A percentile compares a stretch with the other conserved stretches of the same genome.
Evolutionary conservation across 2,888 invertebrate genomes (phyloP).

Genomic region (Ichneumoninae sp.): DNA sequence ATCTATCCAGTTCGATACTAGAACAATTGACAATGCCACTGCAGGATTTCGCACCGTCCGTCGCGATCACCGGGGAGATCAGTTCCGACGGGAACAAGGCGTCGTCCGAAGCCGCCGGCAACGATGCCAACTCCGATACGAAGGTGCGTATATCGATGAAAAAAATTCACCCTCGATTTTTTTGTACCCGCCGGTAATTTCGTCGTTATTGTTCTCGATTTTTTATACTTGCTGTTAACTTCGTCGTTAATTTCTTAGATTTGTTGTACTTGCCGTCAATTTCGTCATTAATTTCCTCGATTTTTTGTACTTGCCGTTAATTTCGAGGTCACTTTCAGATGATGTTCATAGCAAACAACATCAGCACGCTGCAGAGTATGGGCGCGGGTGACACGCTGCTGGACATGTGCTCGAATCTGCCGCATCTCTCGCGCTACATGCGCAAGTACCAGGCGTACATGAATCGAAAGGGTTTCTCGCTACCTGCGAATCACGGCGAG

Average conservation of each 20-base stretch:
- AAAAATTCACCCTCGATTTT: background rate
- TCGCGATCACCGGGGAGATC: constrained; percentile 83
- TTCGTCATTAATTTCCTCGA: too few species aligned
- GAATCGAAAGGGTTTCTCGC: constrained; percentile 88
- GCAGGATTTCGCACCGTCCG: constrained; percentile 85
- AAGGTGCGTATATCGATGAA: constrained; percentile 81
- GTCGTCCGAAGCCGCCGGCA: constrained; percentile 79
- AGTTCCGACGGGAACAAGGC: constrained; percentile 84
- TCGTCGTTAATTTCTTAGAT: too few species aligned
- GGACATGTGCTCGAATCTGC: constrained; percentile 92
- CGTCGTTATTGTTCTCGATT: background rate
- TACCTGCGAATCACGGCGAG: constrained; percentile 89
- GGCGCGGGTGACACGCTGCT: constrained; percentile 93
- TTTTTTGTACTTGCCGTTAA: background rate
- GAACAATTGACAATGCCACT: constrained; percentile 90
- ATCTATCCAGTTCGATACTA: constrained; percentile 89
- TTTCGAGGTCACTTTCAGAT: constrained; percentile 85
- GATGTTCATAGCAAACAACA: constrained; percentile 91
- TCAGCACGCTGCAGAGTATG: constrained; percentile 91
- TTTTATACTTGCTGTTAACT: too few species aligned
- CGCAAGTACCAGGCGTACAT: constrained; percentile 87
- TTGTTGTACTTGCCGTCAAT: too few species aligned
- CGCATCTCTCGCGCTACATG: constrained; percentile 88
- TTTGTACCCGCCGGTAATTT: background rate
- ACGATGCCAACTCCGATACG: constrained; percentile 83